A percentile compares a stretch with the other conserved stretches of the same genome.
Evolutionary conservation across 2,888 invertebrate genomes (phyloP).

Genomic region (Melolontha melolontha): DNA sequence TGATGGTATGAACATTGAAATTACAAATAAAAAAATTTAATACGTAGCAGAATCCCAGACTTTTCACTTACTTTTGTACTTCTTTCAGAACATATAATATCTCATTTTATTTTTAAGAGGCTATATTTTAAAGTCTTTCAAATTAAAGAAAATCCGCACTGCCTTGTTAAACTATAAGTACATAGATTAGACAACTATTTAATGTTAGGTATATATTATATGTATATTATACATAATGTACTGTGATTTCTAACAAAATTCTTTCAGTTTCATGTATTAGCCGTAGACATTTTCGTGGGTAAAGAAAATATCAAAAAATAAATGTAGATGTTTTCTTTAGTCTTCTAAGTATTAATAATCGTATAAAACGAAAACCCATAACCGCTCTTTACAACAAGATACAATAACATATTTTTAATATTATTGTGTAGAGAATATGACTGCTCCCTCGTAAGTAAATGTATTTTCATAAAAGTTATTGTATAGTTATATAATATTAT

Average conservation of each 20-base stretch:
- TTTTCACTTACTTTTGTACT: too few relatives aligned
- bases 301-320: slow-evolving; percentile 7
- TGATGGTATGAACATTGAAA: too few relatives aligned
- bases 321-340: slow-evolving; percentile 20
- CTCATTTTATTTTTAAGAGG: neutral
- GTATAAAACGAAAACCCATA: neutral
- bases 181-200: neutral
- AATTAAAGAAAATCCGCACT: slow-evolving; percentile 24
- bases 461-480: slow-evolving; percentile 44
- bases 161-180: slow-evolving; percentile 34
- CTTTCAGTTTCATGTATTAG: slow-evolving; percentile 4
- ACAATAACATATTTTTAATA: slow-evolving; percentile 39
- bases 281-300: neutral
- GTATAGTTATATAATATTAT: slow-evolving; percentile 15
- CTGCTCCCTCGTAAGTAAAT: slow-evolving; percentile 35
- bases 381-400: neutral
- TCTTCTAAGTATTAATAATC: slow-evolving; percentile 9
- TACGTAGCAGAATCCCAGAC: too few relatives aligned
- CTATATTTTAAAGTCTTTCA: slow-evolving; percentile 2
- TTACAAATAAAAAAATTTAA: too few relatives aligned
- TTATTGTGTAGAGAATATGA: slow-evolving; percentile 12
- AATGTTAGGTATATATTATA: too few relatives aligned
- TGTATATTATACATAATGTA: slow-evolving; percentile 1
- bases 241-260: slow-evolving; percentile 27
- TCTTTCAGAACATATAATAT: too few relatives aligned